phyloP scores from a whole-genome alignment of 2,888 invertebrate genomes.

The Diarsia rubi region DNA sequence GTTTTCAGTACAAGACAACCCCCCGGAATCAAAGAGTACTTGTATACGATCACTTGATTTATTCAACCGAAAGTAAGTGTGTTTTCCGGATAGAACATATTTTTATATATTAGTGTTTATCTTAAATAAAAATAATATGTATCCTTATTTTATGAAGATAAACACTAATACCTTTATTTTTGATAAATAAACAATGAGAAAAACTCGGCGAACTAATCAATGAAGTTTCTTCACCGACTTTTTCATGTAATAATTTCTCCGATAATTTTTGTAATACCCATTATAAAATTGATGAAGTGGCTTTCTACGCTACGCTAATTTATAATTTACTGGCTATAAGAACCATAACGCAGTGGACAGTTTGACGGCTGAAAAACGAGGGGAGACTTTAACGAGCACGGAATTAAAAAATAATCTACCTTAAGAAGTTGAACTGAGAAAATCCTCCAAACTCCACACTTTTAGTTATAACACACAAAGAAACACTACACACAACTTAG shows the following conservation, averaged over 20 bases:
- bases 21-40: neutral
- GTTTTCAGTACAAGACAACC: neutral
- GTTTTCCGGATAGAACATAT: neutral
- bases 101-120: no score
- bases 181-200: neutral
- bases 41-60: neutral
- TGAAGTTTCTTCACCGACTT: neutral
- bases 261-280: slow-evolving; percentile 13
- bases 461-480: slow-evolving; percentile 51
- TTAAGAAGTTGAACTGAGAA: slow-evolving; percentile 67
- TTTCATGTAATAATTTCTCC: neutral
- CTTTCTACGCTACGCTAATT: slow-evolving; percentile 30
- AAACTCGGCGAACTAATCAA: neutral
- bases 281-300: slow-evolving; percentile 33
- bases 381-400: slow-evolving; percentile 46
- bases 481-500: slow-evolving; percentile 59
- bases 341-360: slow-evolving; percentile 51
- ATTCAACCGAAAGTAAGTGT: neutral
- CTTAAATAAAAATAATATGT: no score
- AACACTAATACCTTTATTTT: neutral
- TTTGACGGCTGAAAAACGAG: slow-evolving; percentile 37
- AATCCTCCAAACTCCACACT: slow-evolving; percentile 55
- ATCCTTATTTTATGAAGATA: neutral
- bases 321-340: slow-evolving; percentile 54
- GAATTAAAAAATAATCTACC: slow-evolving; percentile 67